A percentile compares a stretch with the other conserved stretches of the same genome.
Evolutionary conservation across 2,888 invertebrate species (phyloP).

Genomic region (Penaeus monodon): DNA sequence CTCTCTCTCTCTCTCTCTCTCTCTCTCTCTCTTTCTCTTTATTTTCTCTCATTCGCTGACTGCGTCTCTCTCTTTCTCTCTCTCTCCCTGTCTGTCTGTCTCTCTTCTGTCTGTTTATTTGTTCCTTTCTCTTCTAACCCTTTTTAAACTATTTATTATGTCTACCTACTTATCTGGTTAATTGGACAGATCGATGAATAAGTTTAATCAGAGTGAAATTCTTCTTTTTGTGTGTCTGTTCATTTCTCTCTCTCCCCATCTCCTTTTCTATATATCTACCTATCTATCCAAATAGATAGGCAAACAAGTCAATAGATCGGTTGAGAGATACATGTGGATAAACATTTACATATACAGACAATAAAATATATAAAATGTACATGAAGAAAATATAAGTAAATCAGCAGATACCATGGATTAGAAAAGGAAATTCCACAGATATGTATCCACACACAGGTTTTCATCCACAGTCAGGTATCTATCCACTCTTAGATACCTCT

Average conservation of each 20-base stretch:
- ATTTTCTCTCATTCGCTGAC: not conserved
- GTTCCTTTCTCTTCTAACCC: not conserved
- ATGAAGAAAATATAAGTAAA: no score
- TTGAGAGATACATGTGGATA: no score
- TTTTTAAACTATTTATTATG: not conserved
- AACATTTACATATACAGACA: no score
- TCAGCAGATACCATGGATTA: no score
- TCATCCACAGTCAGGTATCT: no score
- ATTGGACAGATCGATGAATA: not conserved
- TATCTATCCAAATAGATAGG: not conserved
- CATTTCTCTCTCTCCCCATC: not conserved
- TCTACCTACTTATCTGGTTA: no score
- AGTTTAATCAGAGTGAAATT: not conserved
- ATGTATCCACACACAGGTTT: no score
- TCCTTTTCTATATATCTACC: not conserved
- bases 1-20: not conserved
- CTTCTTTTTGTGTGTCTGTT: not conserved
- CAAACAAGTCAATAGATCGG: no score
- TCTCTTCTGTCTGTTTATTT: not conserved
- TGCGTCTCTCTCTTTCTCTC: constrained; percentile 11
- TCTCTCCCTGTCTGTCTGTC: not conserved
- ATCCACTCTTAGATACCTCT: no score
- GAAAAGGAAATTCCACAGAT: no score
- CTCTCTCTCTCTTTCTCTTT: not conserved
- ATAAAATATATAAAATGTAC: no score